A percentile compares a stretch with the other conserved stretches of the same genome.
Conservation (phyloP, 2,113 vertebrate genomes). For the Pelvicachromis taeniatus region DNA sequence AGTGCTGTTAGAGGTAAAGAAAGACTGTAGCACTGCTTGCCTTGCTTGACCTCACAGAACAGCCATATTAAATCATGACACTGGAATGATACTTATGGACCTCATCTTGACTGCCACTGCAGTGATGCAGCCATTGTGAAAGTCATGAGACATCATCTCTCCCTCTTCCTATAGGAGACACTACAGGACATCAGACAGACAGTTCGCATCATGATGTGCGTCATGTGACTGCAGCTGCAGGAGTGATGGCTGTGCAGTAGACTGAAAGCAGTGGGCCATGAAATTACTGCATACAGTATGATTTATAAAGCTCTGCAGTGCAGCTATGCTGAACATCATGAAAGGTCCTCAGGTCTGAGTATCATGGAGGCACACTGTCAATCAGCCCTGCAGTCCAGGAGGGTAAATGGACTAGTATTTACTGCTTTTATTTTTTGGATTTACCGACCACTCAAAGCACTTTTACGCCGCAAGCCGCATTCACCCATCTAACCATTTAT, state of each 20-base stretch:
- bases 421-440: background rate
- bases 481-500: background rate
- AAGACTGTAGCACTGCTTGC: background rate
- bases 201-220: background rate
- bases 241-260: background rate
- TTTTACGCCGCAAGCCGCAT: background rate
- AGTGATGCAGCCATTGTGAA: background rate
- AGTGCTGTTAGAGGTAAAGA: background rate
- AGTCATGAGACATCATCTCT: background rate
- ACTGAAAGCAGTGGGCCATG: background rate
- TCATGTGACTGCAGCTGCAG: background rate
- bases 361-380: background rate
- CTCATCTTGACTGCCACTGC: background rate
- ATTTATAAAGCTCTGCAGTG: background rate
- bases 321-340: background rate
- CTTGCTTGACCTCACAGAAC: background rate
- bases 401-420: rapidly evolving
- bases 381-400: background rate
- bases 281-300: background rate
- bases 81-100: background rate
- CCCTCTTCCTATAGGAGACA: background rate
- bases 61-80: rapidly evolving
- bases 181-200: background rate
- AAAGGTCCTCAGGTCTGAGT: background rate
- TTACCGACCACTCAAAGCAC: background rate